These are phyloP conservation scores for Lordiphosa mommai DNA, from an alignment of 1,140 invertebrate species.

Conservation along the genomic window DNA sequence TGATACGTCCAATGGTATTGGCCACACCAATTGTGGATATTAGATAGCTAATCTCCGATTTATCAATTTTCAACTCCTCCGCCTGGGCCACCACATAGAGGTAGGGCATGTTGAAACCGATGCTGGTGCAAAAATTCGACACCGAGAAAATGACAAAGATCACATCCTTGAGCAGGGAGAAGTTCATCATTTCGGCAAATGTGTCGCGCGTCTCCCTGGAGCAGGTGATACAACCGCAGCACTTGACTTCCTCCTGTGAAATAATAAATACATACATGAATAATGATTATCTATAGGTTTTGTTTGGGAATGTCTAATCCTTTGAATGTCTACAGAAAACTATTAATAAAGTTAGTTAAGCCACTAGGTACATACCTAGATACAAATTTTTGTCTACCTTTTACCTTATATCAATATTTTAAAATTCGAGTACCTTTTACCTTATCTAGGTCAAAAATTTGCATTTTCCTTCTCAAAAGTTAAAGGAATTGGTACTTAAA, in stretches of 20 bases:
- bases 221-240: slow-evolving; percentile 81
- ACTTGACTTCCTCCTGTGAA: slow-evolving; percentile 60
- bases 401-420: too few species aligned
- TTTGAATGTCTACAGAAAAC: too few species aligned
- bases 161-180: slow-evolving; percentile 90
- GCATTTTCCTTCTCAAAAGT: too few species aligned
- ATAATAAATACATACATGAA: not conserved
- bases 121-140: slow-evolving; percentile 97
- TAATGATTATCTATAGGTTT: slow-evolving; percentile 1
- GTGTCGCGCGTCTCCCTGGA: slow-evolving; percentile 84
- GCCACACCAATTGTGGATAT: slow-evolving; percentile 91
- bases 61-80: slow-evolving; percentile 81
- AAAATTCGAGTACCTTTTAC: too few species aligned
- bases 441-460: too few species aligned
- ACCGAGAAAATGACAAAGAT: slow-evolving; percentile 94
- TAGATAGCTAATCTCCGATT: slow-evolving; percentile 84
- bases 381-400: too few species aligned
- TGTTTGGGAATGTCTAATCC: too few species aligned
- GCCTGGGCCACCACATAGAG: slow-evolving; percentile 89
- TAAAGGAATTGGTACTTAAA: too few species aligned
- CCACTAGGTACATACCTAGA: too few species aligned
- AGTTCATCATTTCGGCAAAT: slow-evolving; percentile 91
- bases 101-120: slow-evolving; percentile 98
- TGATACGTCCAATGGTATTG: slow-evolving; percentile 92
- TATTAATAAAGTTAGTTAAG: too few species aligned